Evolutionary conservation across 2,888 invertebrate genomes (phyloP).

Genomic region (Erpobdella octoculata): DNA sequence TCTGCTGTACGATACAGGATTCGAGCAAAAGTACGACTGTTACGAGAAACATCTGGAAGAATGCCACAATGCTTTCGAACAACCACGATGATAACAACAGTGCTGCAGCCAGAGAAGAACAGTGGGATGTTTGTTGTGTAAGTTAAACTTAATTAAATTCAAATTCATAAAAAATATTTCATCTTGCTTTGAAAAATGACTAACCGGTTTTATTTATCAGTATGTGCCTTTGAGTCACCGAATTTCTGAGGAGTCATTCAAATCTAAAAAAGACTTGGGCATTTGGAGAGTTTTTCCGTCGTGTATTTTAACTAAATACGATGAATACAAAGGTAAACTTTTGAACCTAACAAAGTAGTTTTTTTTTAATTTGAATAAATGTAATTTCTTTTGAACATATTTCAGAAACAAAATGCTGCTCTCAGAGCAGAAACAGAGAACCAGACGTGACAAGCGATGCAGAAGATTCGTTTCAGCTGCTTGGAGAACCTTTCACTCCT

Average conservation of each 20-base stretch:
- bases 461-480: too few relatives aligned
- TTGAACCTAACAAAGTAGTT: too few relatives aligned
- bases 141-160: background rate
- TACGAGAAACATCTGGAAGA: slow-evolving; percentile 9
- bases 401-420: too few relatives aligned
- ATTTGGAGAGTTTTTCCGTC: slow-evolving; percentile 26
- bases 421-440: too few relatives aligned
- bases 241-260: background rate
- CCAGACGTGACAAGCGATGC: too few relatives aligned
- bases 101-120: background rate
- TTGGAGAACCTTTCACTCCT: too few relatives aligned
- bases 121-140: slow-evolving; percentile 8
- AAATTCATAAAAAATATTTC: too few relatives aligned
- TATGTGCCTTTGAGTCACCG: slow-evolving; percentile 14
- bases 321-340: background rate
- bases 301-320: slow-evolving; percentile 1
- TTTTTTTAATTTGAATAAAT: too few relatives aligned
- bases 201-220: slow-evolving; percentile 7
- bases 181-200: background rate
- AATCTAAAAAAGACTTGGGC: slow-evolving; percentile 1
- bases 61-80: slow-evolving; percentile 14
- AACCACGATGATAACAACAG: background rate
- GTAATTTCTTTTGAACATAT: too few relatives aligned
- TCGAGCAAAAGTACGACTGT: too few relatives aligned
- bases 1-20: too few relatives aligned